Evolutionary conservation across 2,113 vertebrate genomes (phyloP).

Genomic region (Pangasianodon hypophthalmus): DNA sequence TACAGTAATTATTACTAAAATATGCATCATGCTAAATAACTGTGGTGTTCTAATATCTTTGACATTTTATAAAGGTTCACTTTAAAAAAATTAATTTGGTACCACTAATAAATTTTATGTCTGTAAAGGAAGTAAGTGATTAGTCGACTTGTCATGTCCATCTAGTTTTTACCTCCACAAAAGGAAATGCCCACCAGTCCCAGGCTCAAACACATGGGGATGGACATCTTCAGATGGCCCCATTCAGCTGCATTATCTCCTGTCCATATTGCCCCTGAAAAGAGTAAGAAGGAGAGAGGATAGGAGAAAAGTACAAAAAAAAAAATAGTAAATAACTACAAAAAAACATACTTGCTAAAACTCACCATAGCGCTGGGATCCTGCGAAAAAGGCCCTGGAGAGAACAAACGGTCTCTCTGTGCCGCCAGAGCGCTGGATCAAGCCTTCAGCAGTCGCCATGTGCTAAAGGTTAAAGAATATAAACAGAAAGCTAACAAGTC

Average conservation of each 20-base stretch:
- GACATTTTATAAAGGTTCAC: not conserved
- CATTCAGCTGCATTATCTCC: slow-evolving; percentile 90
- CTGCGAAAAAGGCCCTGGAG: slow-evolving; percentile 85
- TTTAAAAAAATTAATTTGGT: not conserved
- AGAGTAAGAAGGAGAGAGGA: not conserved
- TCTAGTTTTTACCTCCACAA: slow-evolving; percentile 82
- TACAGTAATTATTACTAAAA: not conserved
- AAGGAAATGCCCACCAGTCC: slow-evolving; percentile 85
- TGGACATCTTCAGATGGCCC: slow-evolving; percentile 86
- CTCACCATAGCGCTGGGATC: slow-evolving; percentile 89
- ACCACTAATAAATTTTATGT: not conserved
- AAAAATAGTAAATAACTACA: not conserved
- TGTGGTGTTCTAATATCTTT: not conserved
- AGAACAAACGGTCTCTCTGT: slow-evolving; percentile 86
- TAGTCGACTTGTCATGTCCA: not conserved
- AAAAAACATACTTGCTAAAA: not conserved
- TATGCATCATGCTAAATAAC: not conserved
- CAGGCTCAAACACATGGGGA: slow-evolving; percentile 90
- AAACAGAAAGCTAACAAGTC: not conserved
- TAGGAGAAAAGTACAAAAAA: not conserved
- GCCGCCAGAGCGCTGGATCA: slow-evolving; percentile 82
- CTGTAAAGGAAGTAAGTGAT: not conserved
- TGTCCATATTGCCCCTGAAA: slow-evolving; percentile 87
- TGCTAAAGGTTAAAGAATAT: slow-evolving; percentile 73
- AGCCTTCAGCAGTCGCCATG: slow-evolving; percentile 84